Percentiles rank a stretch among this genome's conserved stretches.
Evolutionary conservation across 2,113 vertebrate genomes (phyloP).

Genomic region (Struthio camelus): DNA sequence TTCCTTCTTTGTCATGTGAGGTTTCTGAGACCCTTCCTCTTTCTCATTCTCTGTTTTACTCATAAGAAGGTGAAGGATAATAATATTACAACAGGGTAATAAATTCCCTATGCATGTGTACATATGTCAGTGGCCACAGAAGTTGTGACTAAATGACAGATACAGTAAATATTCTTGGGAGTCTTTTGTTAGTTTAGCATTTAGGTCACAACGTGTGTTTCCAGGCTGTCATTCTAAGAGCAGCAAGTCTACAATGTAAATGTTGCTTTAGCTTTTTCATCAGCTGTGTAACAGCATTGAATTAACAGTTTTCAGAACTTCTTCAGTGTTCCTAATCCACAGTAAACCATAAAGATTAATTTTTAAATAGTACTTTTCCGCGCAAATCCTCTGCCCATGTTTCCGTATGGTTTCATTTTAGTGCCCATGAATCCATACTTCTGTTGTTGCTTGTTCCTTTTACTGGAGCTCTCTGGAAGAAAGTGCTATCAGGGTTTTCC

Average conservation of each 20-base stretch:
- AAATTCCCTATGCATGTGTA: background rate
- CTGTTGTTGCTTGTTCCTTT: constrained; percentile 19
- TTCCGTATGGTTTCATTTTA: constrained; percentile 63
- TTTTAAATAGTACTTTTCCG: constrained; percentile 49
- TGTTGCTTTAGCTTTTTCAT: background rate
- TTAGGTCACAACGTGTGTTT: constrained; percentile 29
- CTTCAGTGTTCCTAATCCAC: background rate
- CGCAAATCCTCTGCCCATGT: background rate
- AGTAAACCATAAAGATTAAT: constrained; percentile 35
- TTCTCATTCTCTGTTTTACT: background rate
- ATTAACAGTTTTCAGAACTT: constrained; percentile 23
- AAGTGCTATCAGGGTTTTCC: constrained; percentile 21
- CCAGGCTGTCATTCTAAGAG: background rate
- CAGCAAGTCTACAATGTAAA: background rate
- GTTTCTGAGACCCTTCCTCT: background rate
- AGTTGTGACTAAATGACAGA: constrained; percentile 4
- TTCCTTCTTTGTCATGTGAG: background rate
- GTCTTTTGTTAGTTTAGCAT: constrained; percentile 29
- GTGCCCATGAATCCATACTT: background rate
- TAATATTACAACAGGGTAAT: background rate
- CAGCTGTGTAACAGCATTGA: background rate
- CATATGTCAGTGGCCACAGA: constrained; percentile 9
- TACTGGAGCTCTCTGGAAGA: constrained; percentile 10
- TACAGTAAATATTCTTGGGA: background rate
- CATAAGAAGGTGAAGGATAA: background rate